A percentile compares a stretch with the other conserved stretches of the same genome.
Conservation (phyloP, 2,113 vertebrate genomes). For the Poecile atricapillus region DNA sequence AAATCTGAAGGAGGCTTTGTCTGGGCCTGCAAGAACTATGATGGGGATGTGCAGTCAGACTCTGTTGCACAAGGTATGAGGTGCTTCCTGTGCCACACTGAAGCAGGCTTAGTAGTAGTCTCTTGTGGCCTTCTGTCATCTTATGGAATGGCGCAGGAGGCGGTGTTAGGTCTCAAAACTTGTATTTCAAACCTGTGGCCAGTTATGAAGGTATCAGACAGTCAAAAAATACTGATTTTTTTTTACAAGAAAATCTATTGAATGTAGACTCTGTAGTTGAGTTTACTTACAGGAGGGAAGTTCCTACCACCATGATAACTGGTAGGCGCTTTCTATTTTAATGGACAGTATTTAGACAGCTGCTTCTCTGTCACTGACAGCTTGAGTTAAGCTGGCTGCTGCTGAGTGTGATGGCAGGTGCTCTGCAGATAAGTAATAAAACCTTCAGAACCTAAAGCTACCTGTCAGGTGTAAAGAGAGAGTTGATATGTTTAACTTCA, state of each 20-base stretch:
- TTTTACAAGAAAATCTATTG: background rate
- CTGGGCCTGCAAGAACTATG: slow-evolving; percentile 99
- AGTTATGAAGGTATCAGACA: background rate
- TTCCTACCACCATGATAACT: background rate
- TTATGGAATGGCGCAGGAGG: background rate
- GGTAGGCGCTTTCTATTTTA: background rate
- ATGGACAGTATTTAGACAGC: background rate
- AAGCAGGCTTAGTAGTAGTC: background rate
- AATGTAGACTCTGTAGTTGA: background rate
- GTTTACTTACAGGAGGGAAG: background rate
- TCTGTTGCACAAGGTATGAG: slow-evolving; percentile 92
- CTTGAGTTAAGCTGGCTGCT: background rate
- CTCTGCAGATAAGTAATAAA: background rate
- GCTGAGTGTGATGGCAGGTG: background rate
- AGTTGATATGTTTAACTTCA: background rate
- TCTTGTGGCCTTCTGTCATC: background rate
- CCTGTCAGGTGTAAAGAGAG: background rate
- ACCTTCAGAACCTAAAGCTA: background rate
- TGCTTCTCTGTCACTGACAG: background rate
- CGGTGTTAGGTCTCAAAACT: background rate
- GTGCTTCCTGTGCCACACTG: background rate
- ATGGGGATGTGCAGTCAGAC: slow-evolving; percentile 98
- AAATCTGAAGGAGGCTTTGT: slow-evolving; percentile 98
- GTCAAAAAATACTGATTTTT: background rate
- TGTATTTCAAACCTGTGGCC: background rate